Conservation (phyloP, 1,140 invertebrate species). For the Platyscapa corneri region DNA sequence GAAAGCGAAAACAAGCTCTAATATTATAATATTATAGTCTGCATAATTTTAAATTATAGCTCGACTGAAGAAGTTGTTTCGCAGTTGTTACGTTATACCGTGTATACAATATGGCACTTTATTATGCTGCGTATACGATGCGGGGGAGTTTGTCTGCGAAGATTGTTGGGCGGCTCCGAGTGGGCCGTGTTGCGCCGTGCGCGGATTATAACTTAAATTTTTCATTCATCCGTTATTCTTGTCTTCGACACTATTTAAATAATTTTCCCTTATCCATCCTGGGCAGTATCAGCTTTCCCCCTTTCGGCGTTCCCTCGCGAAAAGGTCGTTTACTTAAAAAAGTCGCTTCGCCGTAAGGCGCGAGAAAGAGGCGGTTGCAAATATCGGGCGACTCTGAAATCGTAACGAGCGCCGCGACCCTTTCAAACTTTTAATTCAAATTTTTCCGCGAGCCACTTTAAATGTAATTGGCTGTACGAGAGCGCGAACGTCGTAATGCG, state of each 20-base stretch:
- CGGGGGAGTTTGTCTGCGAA: not conserved
- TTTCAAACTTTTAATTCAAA: not conserved
- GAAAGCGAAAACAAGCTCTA: not conserved
- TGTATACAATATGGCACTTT: conserved; percentile 19
- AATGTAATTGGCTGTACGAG: not conserved
- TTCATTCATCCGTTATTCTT: not conserved
- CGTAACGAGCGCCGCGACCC: too few relatives aligned
- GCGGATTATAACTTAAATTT: not conserved
- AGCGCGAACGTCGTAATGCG: not conserved
- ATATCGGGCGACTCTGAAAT: too few relatives aligned
- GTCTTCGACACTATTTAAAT: not conserved
- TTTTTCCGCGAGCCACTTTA: not conserved
- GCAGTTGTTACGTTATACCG: conserved; percentile 12
- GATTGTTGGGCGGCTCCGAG: not conserved
- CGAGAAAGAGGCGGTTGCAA: too few relatives aligned
- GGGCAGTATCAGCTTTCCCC: not conserved
- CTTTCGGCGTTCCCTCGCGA: not conserved
- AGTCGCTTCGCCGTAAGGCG: not conserved
- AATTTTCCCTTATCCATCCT: not conserved
- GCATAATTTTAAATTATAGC: conserved; percentile 27
- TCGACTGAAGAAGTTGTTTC: not conserved
- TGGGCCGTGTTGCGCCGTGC: not conserved
- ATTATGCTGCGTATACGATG: not conserved
- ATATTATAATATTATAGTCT: not conserved
- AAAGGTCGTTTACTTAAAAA: not conserved